Conservation (phyloP, 2,888 invertebrate genomes). For the Apamea sordens region DNA sequence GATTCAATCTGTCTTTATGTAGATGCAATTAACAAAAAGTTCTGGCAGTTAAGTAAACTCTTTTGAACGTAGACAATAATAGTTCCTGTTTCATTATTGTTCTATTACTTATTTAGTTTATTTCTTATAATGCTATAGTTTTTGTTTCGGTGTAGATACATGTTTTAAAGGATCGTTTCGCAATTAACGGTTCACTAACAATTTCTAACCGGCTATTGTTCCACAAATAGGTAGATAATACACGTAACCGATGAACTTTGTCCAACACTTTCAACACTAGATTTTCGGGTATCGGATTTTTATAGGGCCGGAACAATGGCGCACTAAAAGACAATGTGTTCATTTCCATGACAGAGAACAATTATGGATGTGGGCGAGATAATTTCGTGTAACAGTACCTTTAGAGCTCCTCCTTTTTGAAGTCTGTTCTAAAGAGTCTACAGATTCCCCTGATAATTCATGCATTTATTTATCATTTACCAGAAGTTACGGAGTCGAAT, state of each 20-base stretch:
- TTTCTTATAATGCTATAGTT: background rate
- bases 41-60: background rate
- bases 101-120: background rate
- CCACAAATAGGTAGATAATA: background rate
- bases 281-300: constrained; percentile 16
- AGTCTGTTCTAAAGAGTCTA: background rate
- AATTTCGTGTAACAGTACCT: constrained; percentile 1
- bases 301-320: constrained; percentile 11
- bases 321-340: constrained; percentile 21
- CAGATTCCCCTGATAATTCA: background rate
- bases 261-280: background rate
- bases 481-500: background rate
- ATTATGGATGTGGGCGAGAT: background rate
- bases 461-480: constrained; percentile 2
- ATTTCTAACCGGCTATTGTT: constrained; percentile 24
- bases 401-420: background rate
- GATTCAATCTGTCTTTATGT: background rate
- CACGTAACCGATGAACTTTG: constrained; percentile 1
- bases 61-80: constrained; percentile 2
- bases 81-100: background rate
- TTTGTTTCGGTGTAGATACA: constrained; percentile 16
- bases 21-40: background rate
- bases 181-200: background rate
- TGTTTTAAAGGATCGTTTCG: background rate
- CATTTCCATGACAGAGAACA: constrained; percentile 12